Evolutionary conservation across 2,888 invertebrate species (phyloP).

Genomic region (Eupithecia subfuscata): DNA sequence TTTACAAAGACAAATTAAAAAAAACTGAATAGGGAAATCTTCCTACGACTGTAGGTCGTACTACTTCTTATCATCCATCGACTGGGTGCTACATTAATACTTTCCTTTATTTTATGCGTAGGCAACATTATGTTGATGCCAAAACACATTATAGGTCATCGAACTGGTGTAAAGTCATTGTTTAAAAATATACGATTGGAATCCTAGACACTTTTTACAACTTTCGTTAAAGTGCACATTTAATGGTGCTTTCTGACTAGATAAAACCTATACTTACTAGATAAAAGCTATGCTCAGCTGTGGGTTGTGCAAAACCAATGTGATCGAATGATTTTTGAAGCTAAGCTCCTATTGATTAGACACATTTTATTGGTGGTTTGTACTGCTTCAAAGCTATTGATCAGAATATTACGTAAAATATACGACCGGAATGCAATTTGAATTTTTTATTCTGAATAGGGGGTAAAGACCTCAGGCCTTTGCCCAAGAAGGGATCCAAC

Average conservation of each 20-base stretch:
- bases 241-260: neutral
- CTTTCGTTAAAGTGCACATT: neutral
- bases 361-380: neutral
- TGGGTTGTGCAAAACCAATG: neutral
- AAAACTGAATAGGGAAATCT: neutral
- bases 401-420: neutral
- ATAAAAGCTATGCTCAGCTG: neutral
- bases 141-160: conserved; percentile 10
- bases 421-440: neutral
- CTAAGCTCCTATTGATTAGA: neutral
- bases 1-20: neutral
- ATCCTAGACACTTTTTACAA: neutral
- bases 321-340: neutral
- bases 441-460: no score
- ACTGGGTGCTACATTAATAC: neutral
- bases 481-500: no score
- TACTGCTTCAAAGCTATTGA: neutral
- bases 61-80: neutral
- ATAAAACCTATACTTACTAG: neutral
- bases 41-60: neutral
- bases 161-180: neutral
- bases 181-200: neutral
- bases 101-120: neutral
- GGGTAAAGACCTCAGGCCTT: no score
- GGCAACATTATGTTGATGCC: neutral